Evolutionary conservation across 2,888 invertebrate genomes (phyloP).

Genomic region (Acrobasis consociella): DNA sequence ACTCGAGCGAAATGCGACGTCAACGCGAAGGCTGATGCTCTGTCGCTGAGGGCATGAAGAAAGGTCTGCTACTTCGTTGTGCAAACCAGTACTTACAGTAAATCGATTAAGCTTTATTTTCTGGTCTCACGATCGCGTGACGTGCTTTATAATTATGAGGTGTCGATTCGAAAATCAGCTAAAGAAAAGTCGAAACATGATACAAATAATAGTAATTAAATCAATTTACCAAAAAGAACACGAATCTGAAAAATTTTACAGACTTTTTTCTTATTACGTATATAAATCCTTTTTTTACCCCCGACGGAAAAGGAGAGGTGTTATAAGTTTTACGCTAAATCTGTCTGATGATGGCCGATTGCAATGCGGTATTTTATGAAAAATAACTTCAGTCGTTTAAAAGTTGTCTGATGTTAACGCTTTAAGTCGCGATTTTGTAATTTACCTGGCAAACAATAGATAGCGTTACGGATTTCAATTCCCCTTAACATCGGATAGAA

Average conservation of each 20-base stretch:
- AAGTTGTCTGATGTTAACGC: too few relatives aligned
- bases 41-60: constrained; percentile 58
- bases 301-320: too few relatives aligned
- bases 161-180: constrained; percentile 77
- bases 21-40: constrained; percentile 58
- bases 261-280: not conserved
- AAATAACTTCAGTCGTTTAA: too few relatives aligned
- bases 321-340: too few relatives aligned
- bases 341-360: too few relatives aligned
- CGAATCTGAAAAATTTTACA: constrained; percentile 22
- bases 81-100: constrained; percentile 63
- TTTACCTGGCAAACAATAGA: too few relatives aligned
- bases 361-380: too few relatives aligned
- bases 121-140: constrained; percentile 71
- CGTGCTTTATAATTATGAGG: constrained; percentile 76
- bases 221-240: constrained; percentile 52
- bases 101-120: constrained; percentile 76
- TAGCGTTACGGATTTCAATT: too few relatives aligned
- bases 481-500: too few relatives aligned
- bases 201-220: constrained; percentile 72
- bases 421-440: too few relatives aligned
- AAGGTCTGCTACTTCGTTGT: constrained; percentile 57
- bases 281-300: too few relatives aligned
- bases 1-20: constrained; percentile 65
- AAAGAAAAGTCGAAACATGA: constrained; percentile 61